Evolutionary conservation across 1,140 invertebrate genomes (phyloP), one percentile per base, ranked within the genome.

Genomic region (Drosophila pallidifrons): DNA sequence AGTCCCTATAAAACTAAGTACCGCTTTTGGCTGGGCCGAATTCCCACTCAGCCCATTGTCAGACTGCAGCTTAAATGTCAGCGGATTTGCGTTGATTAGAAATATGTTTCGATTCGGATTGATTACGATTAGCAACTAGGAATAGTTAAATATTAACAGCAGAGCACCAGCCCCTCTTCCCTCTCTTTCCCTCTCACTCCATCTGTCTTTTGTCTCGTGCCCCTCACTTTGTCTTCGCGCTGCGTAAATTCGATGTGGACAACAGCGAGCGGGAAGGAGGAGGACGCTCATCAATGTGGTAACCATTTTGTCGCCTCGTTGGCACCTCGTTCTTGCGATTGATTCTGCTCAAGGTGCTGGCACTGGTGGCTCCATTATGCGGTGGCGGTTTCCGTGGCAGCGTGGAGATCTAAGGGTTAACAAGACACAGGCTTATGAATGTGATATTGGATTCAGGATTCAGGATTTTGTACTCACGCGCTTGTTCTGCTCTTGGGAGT

Each of bases 401-500:
- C 46, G 91, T 92, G 5, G 87, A 80, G 60, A 79, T 81, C 85
- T 92, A n/a, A 38, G 30, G 20, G 20, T 25, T 25, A 32, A 1
- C 30, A 38, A 5, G 11, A 5, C 32, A 8, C 1, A 32, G 11
- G 8, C 2, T 38, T 10, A 38, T 25, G 0, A 25, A 4, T 25
- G 0, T 25, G 35, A 10, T 3, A 38, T 10, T 38, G 10, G 0
- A 35, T 2, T 10, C 1, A 10, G 3, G 35, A 32, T 1, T 32
- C 0, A 32, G 20, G 20, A 32, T 32, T 32, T 32, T 38, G 2
- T 10, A 79, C 66, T 86, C 85, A 93, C 93, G 90, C 89, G 93
- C 81, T 83, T 92, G 77, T 94, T 94, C 30, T 94, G 94, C 89
- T 95, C 94, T 81, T 96, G 96, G 7, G 95, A 96, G 92, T 97